Base-by-base conservation (phyloP, 2,888 invertebrate genomes). In the Apodemia hepburni region DNA sequence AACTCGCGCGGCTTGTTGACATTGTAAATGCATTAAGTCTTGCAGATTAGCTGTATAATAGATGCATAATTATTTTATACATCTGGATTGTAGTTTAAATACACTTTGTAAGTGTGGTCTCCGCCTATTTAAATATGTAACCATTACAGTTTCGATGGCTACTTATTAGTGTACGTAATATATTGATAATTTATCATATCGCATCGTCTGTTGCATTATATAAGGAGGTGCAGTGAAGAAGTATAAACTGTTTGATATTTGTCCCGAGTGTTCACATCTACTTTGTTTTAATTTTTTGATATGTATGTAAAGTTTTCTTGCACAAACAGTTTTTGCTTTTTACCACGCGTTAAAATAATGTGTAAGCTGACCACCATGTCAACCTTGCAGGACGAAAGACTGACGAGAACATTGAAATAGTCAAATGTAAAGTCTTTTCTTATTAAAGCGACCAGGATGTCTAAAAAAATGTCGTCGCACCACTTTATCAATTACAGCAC, bases 101-200 rank as follows among this genome's bases (percentile, higher is more conserved):
- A 87, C 89, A 90, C 90, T 88, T 87, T 85, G 80, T 86, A 88
- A 87, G 87, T 88, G 87, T 88, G 82, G 83, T 83, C 85, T 91
- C 91, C 91, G 91, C 91, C 91, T 91, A 91, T 91, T 89, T 89
- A 85, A 80, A 71, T 87, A 84, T 87, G 84, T 88, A 87, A 87
- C 87, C 87, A 86, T 87, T 84, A 80, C 83, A 84, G 82, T 83
- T 85, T 75, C 79, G 82, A 85, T 90, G 87, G 86, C 82, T 87
- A 88, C 85, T 83, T 84, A 80, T 84, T 85, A 89, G 87, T 81
- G 85, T 90, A 87, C 82, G 87, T 87, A 83, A 82, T 84, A 71
- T 82, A 81, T 80, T 80, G 75, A 80, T 83, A 80, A 82, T 78
- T 82, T 81, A 79, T 84, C 81, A 76, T 78, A 78, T 78, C 77